A percentile compares a stretch with the other conserved stretches of the same genome.
These are phyloP conservation scores for Ranitomeya imitator DNA, from an alignment of 2,113 vertebrate species.

Conservation along the genomic window DNA sequence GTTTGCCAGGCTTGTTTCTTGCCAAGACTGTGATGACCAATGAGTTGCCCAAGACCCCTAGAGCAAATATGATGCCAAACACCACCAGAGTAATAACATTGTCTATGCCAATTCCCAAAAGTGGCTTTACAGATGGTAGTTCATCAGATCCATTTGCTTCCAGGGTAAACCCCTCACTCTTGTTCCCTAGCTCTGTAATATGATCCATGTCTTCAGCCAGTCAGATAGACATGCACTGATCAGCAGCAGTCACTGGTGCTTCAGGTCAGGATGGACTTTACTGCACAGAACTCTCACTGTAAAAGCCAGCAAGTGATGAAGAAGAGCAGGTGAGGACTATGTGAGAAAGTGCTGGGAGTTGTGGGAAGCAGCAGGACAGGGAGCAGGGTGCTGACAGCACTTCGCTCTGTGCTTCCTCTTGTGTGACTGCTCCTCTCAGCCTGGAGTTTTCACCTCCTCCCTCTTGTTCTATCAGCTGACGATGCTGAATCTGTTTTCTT, in stretches of 20 bases:
- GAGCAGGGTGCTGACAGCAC: slow-evolving; percentile 21
- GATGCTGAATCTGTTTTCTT: neutral
- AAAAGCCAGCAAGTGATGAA: neutral
- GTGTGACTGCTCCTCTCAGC: slow-evolving; percentile 21
- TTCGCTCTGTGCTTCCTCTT: slow-evolving; percentile 24
- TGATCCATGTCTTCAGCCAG: slow-evolving; percentile 43
- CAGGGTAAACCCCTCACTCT: slow-evolving; percentile 36
- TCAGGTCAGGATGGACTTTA: too few species aligned
- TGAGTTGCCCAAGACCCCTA: slow-evolving; percentile 92
- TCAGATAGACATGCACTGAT: neutral
- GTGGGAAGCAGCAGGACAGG: neutral
- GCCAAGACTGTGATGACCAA: slow-evolving; percentile 94
- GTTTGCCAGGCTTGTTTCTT: slow-evolving; percentile 83
- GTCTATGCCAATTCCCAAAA: slow-evolving; percentile 84
- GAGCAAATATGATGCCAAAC: slow-evolving; percentile 87
- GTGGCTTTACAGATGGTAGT: slow-evolving; percentile 52
- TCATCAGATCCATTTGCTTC: slow-evolving; percentile 17
- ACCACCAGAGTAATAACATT: slow-evolving; percentile 86
- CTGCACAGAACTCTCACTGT: neutral
- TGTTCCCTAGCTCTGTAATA: slow-evolving; percentile 17
- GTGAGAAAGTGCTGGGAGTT: neutral
- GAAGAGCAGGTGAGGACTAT: neutral
- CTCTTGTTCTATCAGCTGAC: slow-evolving; percentile 36
- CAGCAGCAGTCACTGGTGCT: neutral
- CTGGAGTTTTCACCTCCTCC: slow-evolving; percentile 23